Percentiles rank a stretch among this genome's conserved stretches.
phyloP scores from a whole-genome alignment of 2,888 invertebrate species.

The Ectemnius continuus region DNA sequence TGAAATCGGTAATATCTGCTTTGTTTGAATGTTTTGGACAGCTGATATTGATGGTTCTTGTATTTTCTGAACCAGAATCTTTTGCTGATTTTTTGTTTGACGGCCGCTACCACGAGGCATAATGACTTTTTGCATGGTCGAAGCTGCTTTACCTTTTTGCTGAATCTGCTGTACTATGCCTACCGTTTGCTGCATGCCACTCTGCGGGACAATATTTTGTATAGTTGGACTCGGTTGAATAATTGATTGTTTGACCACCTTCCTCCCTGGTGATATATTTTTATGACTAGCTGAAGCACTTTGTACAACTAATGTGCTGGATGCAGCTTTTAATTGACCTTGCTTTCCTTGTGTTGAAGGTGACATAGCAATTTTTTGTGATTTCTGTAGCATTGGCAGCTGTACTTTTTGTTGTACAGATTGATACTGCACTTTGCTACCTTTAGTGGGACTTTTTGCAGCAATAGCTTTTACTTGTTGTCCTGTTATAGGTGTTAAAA shows the following conservation, averaged over 20 bases:
- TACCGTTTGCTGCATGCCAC: slow-evolving; percentile 45
- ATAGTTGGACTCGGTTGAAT: slow-evolving; percentile 52
- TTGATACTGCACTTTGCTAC: slow-evolving; percentile 70
- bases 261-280: slow-evolving; percentile 57
- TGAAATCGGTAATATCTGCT: slow-evolving; percentile 29
- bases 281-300: slow-evolving; percentile 57
- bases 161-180: slow-evolving; percentile 45
- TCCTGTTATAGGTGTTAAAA: slow-evolving; percentile 75
- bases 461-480: slow-evolving; percentile 76
- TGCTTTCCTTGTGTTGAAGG: slow-evolving; percentile 72
- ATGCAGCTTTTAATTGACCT: slow-evolving; percentile 73
- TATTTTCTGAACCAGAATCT: slow-evolving; percentile 60
- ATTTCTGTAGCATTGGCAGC: slow-evolving; percentile 73
- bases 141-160: slow-evolving; percentile 59
- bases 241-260: slow-evolving; percentile 56
- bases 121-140: slow-evolving; percentile 59
- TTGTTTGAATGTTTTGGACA: slow-evolving; percentile 51
- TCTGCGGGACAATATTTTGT: slow-evolving; percentile 53
- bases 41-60: slow-evolving; percentile 45
- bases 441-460: slow-evolving; percentile 66
- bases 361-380: slow-evolving; percentile 68
- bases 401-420: slow-evolving; percentile 67
- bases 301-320: slow-evolving; percentile 71
- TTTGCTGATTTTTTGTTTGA: slow-evolving; percentile 64
- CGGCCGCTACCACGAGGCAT: slow-evolving; percentile 60